A percentile compares a stretch with the other conserved stretches of the same genome.
Evolutionary conservation across 2,888 invertebrate species (phyloP).

Genomic region (Sialis fuliginosa): DNA sequence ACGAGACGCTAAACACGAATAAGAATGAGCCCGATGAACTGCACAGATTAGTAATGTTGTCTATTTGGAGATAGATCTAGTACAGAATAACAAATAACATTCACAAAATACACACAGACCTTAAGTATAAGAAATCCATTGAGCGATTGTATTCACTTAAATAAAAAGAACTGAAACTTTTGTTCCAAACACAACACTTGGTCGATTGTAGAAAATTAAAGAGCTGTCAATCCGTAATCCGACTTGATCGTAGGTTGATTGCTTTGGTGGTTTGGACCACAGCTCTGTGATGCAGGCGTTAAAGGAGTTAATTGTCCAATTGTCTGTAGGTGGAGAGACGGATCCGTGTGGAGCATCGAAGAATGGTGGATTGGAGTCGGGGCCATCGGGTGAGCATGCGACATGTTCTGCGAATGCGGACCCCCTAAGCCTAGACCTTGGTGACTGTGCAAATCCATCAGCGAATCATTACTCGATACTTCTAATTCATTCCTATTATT

Average conservation of each 20-base stretch:
- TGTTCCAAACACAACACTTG: no score
- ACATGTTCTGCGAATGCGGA: constrained; percentile 29
- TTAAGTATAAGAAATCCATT: no score
- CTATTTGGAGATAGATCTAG: no score
- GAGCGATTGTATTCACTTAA: no score
- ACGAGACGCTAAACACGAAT: no score
- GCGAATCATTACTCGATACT: constrained; percentile 31
- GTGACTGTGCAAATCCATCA: constrained; percentile 30
- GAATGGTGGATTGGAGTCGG: constrained; percentile 17
- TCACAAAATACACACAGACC: no score
- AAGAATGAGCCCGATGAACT: no score
- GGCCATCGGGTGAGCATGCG: constrained; percentile 34
- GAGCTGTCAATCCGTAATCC: constrained; percentile 73
- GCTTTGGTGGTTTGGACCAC: constrained; percentile 30
- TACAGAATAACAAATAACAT: no score
- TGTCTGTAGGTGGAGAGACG: constrained; percentile 30
- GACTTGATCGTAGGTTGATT: constrained; percentile 55
- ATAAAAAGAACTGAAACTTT: no score
- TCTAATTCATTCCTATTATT: constrained; percentile 37
- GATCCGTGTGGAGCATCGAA: constrained; percentile 22
- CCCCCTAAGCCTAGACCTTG: constrained; percentile 29
- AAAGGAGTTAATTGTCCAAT: constrained; percentile 36
- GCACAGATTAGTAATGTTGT: no score
- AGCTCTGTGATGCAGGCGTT: constrained; percentile 33
- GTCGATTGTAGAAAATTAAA: constrained; percentile 28